Percentiles rank a stretch among this genome's conserved stretches.
Conservation (phyloP, 2,888 invertebrate species). For the Dryobota labecula region DNA sequence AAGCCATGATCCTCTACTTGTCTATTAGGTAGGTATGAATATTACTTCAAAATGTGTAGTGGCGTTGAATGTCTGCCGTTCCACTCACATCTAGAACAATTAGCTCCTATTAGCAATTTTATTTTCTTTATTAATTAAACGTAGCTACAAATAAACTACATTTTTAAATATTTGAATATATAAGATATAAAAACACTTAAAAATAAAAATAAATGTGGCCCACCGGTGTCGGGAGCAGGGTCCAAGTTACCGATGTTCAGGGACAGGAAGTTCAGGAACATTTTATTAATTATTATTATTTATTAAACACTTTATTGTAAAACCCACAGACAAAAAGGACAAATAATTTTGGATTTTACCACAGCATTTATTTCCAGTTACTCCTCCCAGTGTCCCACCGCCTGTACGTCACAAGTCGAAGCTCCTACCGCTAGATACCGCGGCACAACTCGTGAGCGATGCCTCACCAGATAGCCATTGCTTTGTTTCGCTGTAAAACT, state of each 20-base stretch:
- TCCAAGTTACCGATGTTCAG: background rate
- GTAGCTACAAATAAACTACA: no score
- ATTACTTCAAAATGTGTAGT: background rate
- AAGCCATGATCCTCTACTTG: background rate
- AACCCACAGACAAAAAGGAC: no score
- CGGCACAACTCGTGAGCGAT: constrained; percentile 86
- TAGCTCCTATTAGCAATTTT: background rate
- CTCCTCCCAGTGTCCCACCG: constrained; percentile 37
- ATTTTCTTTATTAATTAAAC: no score
- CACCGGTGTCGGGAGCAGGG: no score
- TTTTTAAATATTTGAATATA: no score
- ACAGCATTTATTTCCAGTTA: background rate
- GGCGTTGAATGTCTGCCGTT: no score
- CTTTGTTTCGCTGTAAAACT: constrained; percentile 89
- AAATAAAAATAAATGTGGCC: background rate
- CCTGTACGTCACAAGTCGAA: constrained; percentile 69
- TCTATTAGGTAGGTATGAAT: no score
- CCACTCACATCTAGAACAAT: background rate
- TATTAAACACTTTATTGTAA: no score
- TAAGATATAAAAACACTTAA: background rate
- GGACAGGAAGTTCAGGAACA: background rate
- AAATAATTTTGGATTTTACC: background rate
- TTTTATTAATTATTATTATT: background rate
- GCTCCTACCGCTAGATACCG: constrained; percentile 77
- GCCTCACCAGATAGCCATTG: constrained; percentile 84